Base-by-base conservation (phyloP, 2,113 vertebrate genomes). In the Lycaon pictus region DNA sequence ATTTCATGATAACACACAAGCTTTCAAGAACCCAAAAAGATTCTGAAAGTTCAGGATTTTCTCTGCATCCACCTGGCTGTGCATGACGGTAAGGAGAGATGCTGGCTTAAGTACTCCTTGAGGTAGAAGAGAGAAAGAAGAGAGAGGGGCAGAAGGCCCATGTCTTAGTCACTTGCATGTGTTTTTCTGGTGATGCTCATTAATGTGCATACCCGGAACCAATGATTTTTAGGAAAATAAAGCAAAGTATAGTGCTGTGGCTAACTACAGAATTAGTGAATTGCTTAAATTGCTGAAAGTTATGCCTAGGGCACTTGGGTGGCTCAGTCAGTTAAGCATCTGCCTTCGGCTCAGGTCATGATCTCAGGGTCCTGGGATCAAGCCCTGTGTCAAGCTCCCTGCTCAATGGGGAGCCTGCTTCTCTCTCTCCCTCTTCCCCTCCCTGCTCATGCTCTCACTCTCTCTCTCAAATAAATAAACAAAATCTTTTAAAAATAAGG, bases 251-350 rank as follows among this genome's bases (percentile, higher is more conserved):
- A 48, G 25, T 35, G 58, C 69, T 11, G 9, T 13, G 27, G 67
- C 65, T 93, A 96, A 89, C 58, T 87, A 37, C 19, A 76, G 55
- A 86, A 89, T 91, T 35, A 35, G 89, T 29, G 51, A 55, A 72
- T 56, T 88, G n/a, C 35, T n/a, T 51, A 58, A 80, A 53, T 43
- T 23, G 48, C 62, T 84, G 43, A 8, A n/a, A 71, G 3, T 67
- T 35, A 16, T 63, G 67, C 87, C 63, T 16, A 19, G 55, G 35
- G 25, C 1, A 1, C 32, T 32, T 69, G 32, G 7, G 7, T n/a
- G 67, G 67, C 67, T 69, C 16, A 69, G 17, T 69, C 17, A 3
- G 16, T 69, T 69, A n/a, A 69, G 67, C 3, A 7, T 69, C 67
- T 69, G 67, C 67, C 67, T 69, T 35, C 1, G 1, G 32, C 16